Conservation (phyloP, 2,113 vertebrate species). For the Clarias macrocephalus region DNA sequence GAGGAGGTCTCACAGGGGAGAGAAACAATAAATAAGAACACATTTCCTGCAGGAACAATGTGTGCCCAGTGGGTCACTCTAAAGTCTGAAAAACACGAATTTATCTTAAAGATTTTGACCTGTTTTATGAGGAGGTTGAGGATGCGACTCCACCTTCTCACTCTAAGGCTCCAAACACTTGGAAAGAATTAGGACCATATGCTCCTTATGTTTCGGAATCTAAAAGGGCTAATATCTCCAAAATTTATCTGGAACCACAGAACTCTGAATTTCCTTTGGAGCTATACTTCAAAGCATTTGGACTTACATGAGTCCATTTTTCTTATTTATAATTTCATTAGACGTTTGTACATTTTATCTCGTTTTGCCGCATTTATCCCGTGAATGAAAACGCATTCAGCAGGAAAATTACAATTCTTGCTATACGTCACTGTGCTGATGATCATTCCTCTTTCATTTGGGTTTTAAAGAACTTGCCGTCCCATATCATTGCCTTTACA, state of each 20-base stretch:
- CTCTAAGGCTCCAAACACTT: neutral
- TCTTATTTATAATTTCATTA: neutral
- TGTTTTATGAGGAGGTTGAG: conserved; percentile 33
- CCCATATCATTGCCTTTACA: conserved; percentile 18
- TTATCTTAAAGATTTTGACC: conserved; percentile 22
- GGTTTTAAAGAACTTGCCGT: conserved; percentile 4
- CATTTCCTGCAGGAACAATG: conserved; percentile 39
- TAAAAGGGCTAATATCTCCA: conserved; percentile 6
- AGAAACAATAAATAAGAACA: conserved; percentile 36
- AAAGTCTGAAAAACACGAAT: conserved; percentile 11
- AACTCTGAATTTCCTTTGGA: neutral
- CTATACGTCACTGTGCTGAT: neutral
- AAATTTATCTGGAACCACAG: conserved; percentile 6
- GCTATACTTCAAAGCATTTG: neutral
- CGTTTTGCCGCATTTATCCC: neutral
- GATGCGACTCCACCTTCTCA: conserved; percentile 1
- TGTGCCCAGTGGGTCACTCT: conserved; percentile 14
- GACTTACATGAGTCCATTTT: neutral
- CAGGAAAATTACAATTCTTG: conserved; percentile 10
- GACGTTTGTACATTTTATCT: conserved; percentile 1
- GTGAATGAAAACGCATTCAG: conserved; percentile 6
- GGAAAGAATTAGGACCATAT: neutral
- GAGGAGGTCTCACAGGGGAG: conserved; percentile 11
- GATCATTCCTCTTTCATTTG: conserved; percentile 17
- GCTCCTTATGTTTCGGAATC: conserved; percentile 5